Conservation (phyloP, 2,113 vertebrate species). For the Erythrocercus mccallii region DNA sequence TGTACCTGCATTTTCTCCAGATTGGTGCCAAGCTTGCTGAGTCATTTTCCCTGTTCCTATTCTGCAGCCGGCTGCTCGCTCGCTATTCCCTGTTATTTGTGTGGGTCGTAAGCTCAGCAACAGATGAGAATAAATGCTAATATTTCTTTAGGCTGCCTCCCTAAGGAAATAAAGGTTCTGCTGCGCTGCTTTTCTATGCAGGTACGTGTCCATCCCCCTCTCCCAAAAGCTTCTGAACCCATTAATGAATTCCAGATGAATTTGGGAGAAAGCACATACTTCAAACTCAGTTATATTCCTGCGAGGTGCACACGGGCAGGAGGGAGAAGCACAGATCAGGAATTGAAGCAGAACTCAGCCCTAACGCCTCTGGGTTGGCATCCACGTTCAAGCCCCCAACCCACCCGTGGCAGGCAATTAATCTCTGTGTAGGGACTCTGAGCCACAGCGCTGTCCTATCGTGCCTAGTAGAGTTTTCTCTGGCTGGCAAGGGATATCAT, state of each 20-base stretch:
- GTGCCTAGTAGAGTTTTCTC: background rate
- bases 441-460: fast-evolving
- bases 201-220: background rate
- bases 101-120: constrained; percentile 47
- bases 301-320: background rate
- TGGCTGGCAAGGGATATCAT: background rate
- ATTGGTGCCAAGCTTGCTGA: constrained; percentile 56
- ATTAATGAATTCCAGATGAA: background rate
- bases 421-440: background rate
- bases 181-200: background rate
- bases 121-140: constrained; percentile 34
- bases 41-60: constrained; percentile 59
- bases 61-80: constrained; percentile 22
- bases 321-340: background rate
- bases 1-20: constrained; percentile 49
- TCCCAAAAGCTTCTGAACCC: background rate
- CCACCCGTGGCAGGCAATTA: background rate
- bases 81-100: constrained; percentile 43
- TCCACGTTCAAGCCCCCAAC: background rate
- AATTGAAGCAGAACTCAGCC: background rate
- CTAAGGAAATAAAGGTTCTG: constrained; percentile 24
- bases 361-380: background rate
- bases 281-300: background rate
- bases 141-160: constrained; percentile 21
- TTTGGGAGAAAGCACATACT: background rate